A percentile compares a stretch with the other conserved stretches of the same genome.
Evolutionary conservation across 1,140 invertebrate genomes (phyloP).

Genomic region (Rhizoglyphus robini): DNA sequence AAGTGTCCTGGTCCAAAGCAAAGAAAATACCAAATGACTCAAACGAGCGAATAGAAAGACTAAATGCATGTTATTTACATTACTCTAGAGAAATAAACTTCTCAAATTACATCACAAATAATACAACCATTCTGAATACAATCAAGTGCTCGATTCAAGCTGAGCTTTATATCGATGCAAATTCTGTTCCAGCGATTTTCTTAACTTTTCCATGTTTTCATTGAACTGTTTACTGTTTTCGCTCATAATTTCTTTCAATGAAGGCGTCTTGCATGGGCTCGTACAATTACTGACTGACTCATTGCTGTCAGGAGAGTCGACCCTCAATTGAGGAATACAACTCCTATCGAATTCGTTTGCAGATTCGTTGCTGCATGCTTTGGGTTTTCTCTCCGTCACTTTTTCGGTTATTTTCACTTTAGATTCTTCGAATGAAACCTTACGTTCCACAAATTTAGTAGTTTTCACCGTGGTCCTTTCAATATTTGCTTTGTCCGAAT

Average conservation of each 20-base stretch:
- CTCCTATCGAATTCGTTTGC: too few relatives aligned
- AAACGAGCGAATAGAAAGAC: too few relatives aligned
- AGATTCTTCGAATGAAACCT: neutral
- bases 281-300: neutral
- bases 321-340: too few relatives aligned
- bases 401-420: too few relatives aligned
- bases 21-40: too few relatives aligned
- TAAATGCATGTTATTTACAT: too few relatives aligned
- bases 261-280: neutral
- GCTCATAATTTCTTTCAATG: neutral
- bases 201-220: neutral
- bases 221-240: constrained; percentile 1
- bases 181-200: neutral
- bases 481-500: neutral
- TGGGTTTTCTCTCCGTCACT: too few relatives aligned
- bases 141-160: neutral
- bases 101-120: too few relatives aligned
- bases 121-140: neutral
- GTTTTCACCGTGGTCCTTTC: neutral
- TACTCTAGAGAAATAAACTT: too few relatives aligned
- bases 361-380: too few relatives aligned
- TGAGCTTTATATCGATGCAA: neutral
- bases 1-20: too few relatives aligned
- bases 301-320: too few relatives aligned
- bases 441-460: neutral